Evolutionary conservation across 1,140 invertebrate genomes (phyloP), one percentile per base, ranked within the genome.

Genomic region (Gonioctena quinquepunctata): DNA sequence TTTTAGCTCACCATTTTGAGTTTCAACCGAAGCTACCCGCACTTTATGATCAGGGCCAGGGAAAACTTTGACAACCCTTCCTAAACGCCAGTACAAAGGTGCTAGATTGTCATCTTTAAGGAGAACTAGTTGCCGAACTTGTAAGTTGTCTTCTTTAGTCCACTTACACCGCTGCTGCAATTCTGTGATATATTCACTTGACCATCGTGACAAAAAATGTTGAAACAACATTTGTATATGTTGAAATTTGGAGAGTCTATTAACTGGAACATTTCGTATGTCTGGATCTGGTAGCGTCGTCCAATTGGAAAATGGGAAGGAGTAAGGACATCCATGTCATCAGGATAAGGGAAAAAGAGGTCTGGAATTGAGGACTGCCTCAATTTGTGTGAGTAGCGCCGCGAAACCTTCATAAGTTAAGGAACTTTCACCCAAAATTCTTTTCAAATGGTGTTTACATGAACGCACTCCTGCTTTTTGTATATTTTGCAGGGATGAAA

Each of bases 331-430:
- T n/a, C n/a, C n/a, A n/a, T n/a, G n/a, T n/a, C n/a, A n/a, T n/a
- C n/a, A 33, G 2, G 69, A 70, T 26, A 80, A n/a, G 0, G 62
- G 71, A 62, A 52, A 71, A 11, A 74, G 60, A 3, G 73, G 81
- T 61, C 67, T 52, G 16, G 76, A 80, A 71, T 80, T 81, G 2
- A 81, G 42, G 49, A 78, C 63, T 19, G 77, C 75, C 67, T 81
- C 75, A 16, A 80, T 72, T 62, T 77, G 79, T 6, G 72, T 60
- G 42, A 79, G 68, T 26, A 73, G 61, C 22, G 77, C 77, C 7
- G 70, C 21, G 33, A 77, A 59, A 42, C 79, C 74, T 63, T 80
- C 77, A 61, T 73, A 77, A 0, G 77, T 80, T 1, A 79, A 60
- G 57, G 73, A 62, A 16, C 63, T 72, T 6, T 66, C 48, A 8